These are phyloP conservation scores for Drosophila rubida DNA, from an alignment of 2,888 invertebrate species.

Conservation along the genomic window DNA sequence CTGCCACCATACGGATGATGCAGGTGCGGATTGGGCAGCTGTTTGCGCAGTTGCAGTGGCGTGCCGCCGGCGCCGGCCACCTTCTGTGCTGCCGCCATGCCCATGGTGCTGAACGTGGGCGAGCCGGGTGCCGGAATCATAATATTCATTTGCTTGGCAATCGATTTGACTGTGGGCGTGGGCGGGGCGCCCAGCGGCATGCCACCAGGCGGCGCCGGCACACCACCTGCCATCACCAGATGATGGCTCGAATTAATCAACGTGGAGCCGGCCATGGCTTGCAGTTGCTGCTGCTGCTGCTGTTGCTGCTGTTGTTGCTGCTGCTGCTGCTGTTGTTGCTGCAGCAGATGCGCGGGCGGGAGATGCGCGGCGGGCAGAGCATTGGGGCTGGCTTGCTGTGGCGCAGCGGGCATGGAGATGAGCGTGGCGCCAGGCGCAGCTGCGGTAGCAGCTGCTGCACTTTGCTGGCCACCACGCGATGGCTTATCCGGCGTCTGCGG, in stretches of 20 bases:
- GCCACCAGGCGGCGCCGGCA: slow-evolving; percentile 59
- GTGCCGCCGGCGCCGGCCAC: slow-evolving; percentile 70
- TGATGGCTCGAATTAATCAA: slow-evolving; percentile 81
- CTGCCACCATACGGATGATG: slow-evolving; percentile 80
- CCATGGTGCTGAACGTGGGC: slow-evolving; percentile 82
- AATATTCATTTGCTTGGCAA: slow-evolving; percentile 83
- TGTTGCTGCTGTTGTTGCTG: slow-evolving; percentile 68
- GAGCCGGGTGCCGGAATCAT: slow-evolving; percentile 70
- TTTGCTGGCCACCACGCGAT: slow-evolving; percentile 59
- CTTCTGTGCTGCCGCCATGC: slow-evolving; percentile 81
- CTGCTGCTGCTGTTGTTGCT: slow-evolving; percentile 72
- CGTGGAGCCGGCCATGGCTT: slow-evolving; percentile 78
- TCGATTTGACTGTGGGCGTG: slow-evolving; percentile 82
- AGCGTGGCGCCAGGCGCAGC: slow-evolving; percentile 36
- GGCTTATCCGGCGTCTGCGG: slow-evolving; percentile 80
- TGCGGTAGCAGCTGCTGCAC: slow-evolving; percentile 19
- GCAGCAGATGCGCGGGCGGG: slow-evolving; percentile 53
- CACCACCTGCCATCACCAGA: slow-evolving; percentile 52
- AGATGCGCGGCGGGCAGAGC: slow-evolving; percentile 32
- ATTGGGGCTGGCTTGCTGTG: slow-evolving; percentile 45
- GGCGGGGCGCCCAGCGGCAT: slow-evolving; percentile 81
- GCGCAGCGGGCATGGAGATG: slow-evolving; percentile 41
- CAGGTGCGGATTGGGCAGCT: slow-evolving; percentile 83
- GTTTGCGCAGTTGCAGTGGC: slow-evolving; percentile 84
- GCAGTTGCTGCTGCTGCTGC: slow-evolving; percentile 79